These are phyloP conservation scores for Cardiocondyla obscurior DNA, from an alignment of 1,140 invertebrate genomes.

Conservation along the genomic window DNA sequence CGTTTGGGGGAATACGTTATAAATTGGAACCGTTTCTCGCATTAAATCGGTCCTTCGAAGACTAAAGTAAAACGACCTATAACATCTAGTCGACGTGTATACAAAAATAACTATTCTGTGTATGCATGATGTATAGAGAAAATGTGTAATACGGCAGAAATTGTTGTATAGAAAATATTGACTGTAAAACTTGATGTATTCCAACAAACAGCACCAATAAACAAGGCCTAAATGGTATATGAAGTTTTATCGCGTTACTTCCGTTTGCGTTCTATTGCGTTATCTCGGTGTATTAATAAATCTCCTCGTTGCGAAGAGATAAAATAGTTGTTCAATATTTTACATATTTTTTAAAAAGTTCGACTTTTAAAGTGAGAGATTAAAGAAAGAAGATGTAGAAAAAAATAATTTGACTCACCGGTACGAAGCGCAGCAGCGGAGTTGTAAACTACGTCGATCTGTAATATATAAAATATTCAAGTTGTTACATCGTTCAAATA, in stretches of 20 bases:
- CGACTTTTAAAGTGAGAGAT: too few relatives aligned
- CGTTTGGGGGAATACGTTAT: not conserved
- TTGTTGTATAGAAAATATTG: conserved; percentile 65
- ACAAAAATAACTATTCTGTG: conserved; percentile 62
- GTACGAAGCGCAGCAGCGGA: too few relatives aligned
- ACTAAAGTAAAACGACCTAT: not conserved
- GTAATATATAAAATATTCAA: too few relatives aligned
- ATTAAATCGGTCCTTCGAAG: conserved; percentile 1
- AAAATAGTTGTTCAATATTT: too few relatives aligned
- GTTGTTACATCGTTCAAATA: too few relatives aligned
- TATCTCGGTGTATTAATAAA: not conserved
- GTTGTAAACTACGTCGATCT: too few relatives aligned
- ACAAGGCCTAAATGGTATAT: conserved; percentile 65
- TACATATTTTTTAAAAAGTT: too few relatives aligned
- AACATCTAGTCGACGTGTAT: conserved; percentile 52
- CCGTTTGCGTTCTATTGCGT: too few relatives aligned
- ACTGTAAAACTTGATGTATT: conserved; percentile 73
- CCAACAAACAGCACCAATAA: conserved; percentile 71
- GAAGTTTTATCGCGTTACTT: not conserved
- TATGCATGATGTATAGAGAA: conserved; percentile 65
- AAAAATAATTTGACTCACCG: too few relatives aligned
- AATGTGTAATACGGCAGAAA: conserved; percentile 45
- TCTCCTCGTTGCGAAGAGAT: not conserved
- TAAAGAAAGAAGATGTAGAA: too few relatives aligned
- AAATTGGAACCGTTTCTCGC: conserved; percentile 24